Base-by-base conservation (phyloP, 2,888 invertebrate species). In the Lasioglossum malachurum region DNA sequence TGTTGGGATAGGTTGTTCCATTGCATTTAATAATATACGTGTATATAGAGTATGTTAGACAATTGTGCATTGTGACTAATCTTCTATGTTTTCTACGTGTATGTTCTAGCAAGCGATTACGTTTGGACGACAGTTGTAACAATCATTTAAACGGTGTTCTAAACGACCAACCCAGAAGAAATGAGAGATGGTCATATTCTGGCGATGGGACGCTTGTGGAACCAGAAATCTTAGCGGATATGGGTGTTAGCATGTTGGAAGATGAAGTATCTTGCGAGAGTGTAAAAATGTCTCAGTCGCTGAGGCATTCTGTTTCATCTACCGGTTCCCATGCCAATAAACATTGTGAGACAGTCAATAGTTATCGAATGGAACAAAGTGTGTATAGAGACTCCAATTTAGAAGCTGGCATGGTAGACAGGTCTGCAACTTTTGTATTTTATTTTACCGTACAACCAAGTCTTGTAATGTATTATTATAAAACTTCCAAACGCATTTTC, bases 171-270 rank as follows among this genome's bases (percentile, higher is more conserved):
- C 90, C 93, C 1, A 93, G 93, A 83, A 93, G 90, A 76, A 88
- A 75, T 23, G 84, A 91, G 44, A 92, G 90, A 85, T 95, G 95
- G 95, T 90, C 93, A 2, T 94, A 92, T 88, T 92, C 94, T 0
- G 94, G 93, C 31, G 93, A 95, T 78, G 92, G 93, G 3, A 95
- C 94, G 89, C 88, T 95, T 49, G 95, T 96, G 67, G 95, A 96
- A 83, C 94, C 96, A 35, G 96, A 96, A 87, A 96, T 96, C 76
- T 92, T 96, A 80, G 96, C 96, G 89, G 97, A 97, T 90, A 96
- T 96, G 96, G 97, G 97, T 72, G 96, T 97, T 35, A 96, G 96
- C 38, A 96, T 97, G 95, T 93, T 97, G 75, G 96, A 96, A 78
- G 96, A 96, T 19, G 96, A 96, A 86, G 96, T 96, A 84, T 94